Base-by-base conservation (phyloP, 2,113 vertebrate genomes). In the Quiscalus mexicanus region DNA sequence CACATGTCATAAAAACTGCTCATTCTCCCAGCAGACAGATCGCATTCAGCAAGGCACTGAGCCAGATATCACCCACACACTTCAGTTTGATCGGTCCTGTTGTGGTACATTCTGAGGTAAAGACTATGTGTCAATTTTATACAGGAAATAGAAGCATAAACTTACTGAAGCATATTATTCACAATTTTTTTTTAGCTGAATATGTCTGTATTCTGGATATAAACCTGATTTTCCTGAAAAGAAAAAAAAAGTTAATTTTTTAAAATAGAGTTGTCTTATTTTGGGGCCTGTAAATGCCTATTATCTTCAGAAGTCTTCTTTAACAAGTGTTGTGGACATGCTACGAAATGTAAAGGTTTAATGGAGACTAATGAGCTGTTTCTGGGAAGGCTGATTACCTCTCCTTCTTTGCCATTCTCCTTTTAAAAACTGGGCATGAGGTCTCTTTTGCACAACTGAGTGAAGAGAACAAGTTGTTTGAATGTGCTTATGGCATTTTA, bases 1-100 rank as follows among this genome's bases (percentile, higher is more conserved):
- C 85, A 62, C 53, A 22, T 84, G 58, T 93, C 69, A 59, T 27
- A 64, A 56, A 89, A 87, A 82, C 93, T 96, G 93, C 90, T 96
- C 84, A 84, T 92, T 89, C 81, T 94, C 85, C 37, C 81, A 91
- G 70, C 95, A 88, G 80, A 69, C 92, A 67, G 68, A 71, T 39
- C 0, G 0, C 15, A 35, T 52, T 89, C 88, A 90, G 37, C 44
- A 45, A 73, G 91, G 89, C 64, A 0, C 60, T 2, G 10, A 91
- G 95, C 89, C 95, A 90, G 59, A 47, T 74, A 75, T 74, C 70
- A 83, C 83, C 80, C 93, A 79, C 80, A 27, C 68, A 47, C 69
- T 71, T 83, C 55, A 60, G 47, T 90, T 58, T 83, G 55, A 77
- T 90, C 0, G 0, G n/a, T 82, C 62, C 59, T 84, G 39, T 89